A percentile compares a stretch with the other conserved stretches of the same genome.
Conservation (phyloP, 1,140 invertebrate genomes). For the Liolophura sinensis region DNA sequence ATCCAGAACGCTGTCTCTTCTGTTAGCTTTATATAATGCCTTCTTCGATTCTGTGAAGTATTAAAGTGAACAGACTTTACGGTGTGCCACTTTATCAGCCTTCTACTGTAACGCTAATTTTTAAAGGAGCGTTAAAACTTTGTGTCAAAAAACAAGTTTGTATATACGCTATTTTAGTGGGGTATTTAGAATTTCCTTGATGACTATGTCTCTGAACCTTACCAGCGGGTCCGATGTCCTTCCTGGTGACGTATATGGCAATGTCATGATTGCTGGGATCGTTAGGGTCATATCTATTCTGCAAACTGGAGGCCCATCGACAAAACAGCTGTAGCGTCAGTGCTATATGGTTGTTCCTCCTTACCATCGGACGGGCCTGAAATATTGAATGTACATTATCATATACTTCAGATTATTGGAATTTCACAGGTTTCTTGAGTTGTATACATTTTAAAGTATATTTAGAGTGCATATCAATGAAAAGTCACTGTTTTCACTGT, state of each 20-base stretch:
- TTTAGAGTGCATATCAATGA: background rate
- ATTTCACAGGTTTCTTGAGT: background rate
- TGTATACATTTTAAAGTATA: background rate
- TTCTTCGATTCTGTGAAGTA: too few relatives aligned
- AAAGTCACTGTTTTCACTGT: background rate
- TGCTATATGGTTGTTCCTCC: slow-evolving; percentile 2
- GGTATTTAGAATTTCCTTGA: too few relatives aligned
- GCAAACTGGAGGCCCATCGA: slow-evolving; percentile 64
- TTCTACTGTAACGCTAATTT: too few relatives aligned
- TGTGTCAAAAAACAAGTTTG: too few relatives aligned
- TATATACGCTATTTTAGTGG: too few relatives aligned
- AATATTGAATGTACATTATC: background rate
- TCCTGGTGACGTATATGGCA: slow-evolving; percentile 74
- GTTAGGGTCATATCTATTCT: slow-evolving; percentile 39
- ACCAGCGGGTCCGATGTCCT: slow-evolving; percentile 73
- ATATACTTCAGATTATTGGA: background rate
- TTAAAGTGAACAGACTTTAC: too few relatives aligned
- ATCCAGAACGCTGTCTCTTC: too few relatives aligned
- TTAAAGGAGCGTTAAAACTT: too few relatives aligned
- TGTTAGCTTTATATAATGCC: too few relatives aligned
- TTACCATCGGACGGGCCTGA: background rate
- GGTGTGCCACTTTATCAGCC: too few relatives aligned
- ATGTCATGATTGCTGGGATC: slow-evolving; percentile 69
- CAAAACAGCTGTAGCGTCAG: slow-evolving; percentile 76
- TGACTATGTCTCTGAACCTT: slow-evolving; percentile 2